A percentile compares a stretch with the other conserved stretches of the same genome.
phyloP scores from a whole-genome alignment of 2,888 invertebrate species.

The Pristionchus japonicus region DNA sequence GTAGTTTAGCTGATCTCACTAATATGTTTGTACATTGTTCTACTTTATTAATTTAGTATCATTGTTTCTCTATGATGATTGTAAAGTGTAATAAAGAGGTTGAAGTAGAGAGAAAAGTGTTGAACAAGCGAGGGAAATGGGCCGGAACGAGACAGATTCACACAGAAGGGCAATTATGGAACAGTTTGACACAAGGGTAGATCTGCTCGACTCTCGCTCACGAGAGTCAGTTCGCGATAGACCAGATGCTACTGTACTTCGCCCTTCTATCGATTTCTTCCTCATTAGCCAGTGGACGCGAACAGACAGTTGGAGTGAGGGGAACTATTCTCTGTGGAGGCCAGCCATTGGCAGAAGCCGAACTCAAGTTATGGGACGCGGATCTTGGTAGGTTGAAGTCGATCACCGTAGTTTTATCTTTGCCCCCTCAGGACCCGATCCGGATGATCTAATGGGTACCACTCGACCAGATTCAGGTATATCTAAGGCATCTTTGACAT shows the following conservation, averaged over 20 bases:
- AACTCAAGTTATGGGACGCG: not conserved
- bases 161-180: not conserved
- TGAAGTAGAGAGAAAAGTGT: not conserved
- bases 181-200: not conserved
- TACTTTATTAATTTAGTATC: not conserved
- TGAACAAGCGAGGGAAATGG: not conserved
- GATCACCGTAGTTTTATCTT: not conserved
- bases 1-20: not conserved
- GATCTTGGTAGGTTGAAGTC: not conserved
- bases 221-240: not conserved
- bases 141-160: slow-evolving; percentile 20
- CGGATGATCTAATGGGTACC: slow-evolving; percentile 30
- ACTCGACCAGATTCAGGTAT: not conserved
- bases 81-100: not conserved
- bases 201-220: not conserved
- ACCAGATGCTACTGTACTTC: not conserved
- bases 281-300: not conserved
- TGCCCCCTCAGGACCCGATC: slow-evolving; percentile 16
- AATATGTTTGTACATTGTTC: not conserved
- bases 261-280: not conserved
- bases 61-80: not conserved
- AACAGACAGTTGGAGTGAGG: not conserved
- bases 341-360: not conserved
- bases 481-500: not conserved
- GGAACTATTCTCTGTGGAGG: slow-evolving; percentile 4